Conservation (phyloP, 2,113 vertebrate genomes). For the Oncorhynchus tshawytscha region DNA sequence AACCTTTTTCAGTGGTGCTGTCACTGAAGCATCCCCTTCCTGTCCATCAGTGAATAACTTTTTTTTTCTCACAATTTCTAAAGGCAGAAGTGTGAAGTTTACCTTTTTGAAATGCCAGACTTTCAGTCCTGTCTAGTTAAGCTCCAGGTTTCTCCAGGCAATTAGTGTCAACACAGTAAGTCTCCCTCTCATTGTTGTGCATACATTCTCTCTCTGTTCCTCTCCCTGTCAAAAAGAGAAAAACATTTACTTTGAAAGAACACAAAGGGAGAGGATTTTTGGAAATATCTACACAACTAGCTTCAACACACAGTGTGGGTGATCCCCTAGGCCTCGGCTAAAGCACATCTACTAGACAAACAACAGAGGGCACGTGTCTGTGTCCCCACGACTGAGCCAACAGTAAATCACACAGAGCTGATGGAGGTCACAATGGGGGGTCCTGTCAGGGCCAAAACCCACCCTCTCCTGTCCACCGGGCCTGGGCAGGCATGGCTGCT, state of each 20-base stretch:
- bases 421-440: slow-evolving; percentile 12
- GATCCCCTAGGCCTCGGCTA: neutral
- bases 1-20: neutral
- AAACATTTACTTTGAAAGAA: slow-evolving; percentile 8
- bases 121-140: slow-evolving; percentile 18
- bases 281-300: neutral
- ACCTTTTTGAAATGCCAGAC: slow-evolving; percentile 36
- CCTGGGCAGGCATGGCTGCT: neutral
- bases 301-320: neutral
- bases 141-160: slow-evolving; percentile 20
- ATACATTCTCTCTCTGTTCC: slow-evolving; percentile 6
- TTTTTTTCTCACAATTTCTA: neutral
- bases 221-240: slow-evolving; percentile 1
- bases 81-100: neutral
- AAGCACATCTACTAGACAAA: neutral
- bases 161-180: slow-evolving; percentile 40
- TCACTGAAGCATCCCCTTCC: slow-evolving; percentile 6
- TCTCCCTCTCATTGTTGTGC: slow-evolving; percentile 7
- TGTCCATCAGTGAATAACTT: slow-evolving; percentile 12
- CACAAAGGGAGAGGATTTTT: slow-evolving; percentile 1
- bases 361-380: neutral
- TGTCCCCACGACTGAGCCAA: neutral
- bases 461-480: slow-evolving; percentile 7
- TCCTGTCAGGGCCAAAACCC: slow-evolving; percentile 20
- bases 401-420: neutral